Evolutionary conservation across 2,113 vertebrate genomes (phyloP), one percentile per base, ranked within the genome.

Genomic region (Blennius ocellaris): DNA sequence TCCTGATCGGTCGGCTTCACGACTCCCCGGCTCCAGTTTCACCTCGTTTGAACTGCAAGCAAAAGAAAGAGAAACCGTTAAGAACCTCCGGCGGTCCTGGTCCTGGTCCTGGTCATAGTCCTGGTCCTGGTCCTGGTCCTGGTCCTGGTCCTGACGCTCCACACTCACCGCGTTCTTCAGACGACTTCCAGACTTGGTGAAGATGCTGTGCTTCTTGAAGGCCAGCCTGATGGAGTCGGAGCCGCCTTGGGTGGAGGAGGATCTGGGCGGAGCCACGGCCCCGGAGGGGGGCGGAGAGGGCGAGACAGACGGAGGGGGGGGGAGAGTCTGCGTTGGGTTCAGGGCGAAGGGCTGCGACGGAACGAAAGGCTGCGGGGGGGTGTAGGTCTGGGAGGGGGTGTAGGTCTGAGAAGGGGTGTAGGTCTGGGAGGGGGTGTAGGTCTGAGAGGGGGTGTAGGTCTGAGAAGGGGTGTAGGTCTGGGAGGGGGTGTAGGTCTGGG

Each of bases 131-230:
- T n/a, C n/a, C n/a, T n/a, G n/a, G n/a, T n/a, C n/a, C n/a, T n/a
- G n/a, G n/a, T n/a, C n/a, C n/a, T n/a, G n/a, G n/a, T n/a, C n/a
- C n/a, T n/a, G n/a, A n/a, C n/a, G n/a, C 45, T n/a, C n/a, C n/a
- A 39, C 7, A 47, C 87, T 73, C 51, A 94, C 93, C 51, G 90
- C 83, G 3, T 87, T 93, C 73, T 89, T 94, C 49, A 94, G 74
- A 43, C 87, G 9, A 66, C 84, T 91, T 2, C 93, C 92, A 10
- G 93, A 93, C 62, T 93, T 94, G 11, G 68, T 69, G 14, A 94
- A 94, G 82, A 94, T 92, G 2, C 70, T 92, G 5, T 79, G 0
- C 64, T 30, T 93, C 81, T 52, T 90, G 0, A 52, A 41, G 49
- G 62, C 7, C 0, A 38, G 53, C 59, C 75, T 91, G 62, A n/a